These are phyloP conservation scores for Argyrosomus japonicus DNA, from an alignment of 2,113 vertebrate species.

Conservation along the genomic window DNA sequence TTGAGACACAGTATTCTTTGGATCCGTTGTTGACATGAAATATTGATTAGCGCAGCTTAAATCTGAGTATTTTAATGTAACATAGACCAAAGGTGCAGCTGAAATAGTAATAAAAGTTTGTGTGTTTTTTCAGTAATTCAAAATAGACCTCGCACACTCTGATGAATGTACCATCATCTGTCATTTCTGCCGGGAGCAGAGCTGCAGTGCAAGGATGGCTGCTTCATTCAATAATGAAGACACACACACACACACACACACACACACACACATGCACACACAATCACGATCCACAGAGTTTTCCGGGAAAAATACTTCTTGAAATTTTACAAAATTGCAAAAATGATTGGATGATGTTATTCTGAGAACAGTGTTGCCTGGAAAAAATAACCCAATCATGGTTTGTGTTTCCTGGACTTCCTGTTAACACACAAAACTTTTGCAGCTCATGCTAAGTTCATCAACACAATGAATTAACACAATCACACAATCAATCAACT, in stretches of 20 bases:
- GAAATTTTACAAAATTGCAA: slow-evolving; percentile 1
- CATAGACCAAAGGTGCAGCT: no score
- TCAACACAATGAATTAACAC: not conserved
- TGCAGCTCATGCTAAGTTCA: not conserved
- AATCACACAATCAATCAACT: not conserved
- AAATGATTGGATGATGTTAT: not conserved
- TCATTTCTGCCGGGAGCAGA: not conserved
- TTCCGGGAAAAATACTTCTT: not conserved
- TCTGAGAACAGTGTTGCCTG: not conserved
- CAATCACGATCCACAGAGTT: not conserved
- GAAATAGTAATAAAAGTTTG: not conserved
- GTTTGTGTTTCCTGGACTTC: not conserved
- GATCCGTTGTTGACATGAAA: not conserved
- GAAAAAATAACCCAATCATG: slow-evolving; percentile 4
- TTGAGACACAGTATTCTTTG: no score
- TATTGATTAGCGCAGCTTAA: not conserved
- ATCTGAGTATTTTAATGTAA: not conserved
- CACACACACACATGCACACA: not conserved
- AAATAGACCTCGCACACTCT: not conserved
- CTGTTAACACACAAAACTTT: not conserved
- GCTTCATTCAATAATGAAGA: not conserved
- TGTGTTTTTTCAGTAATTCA: not conserved
- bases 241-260: not conserved
- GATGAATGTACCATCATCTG: not conserved
- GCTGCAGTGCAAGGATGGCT: not conserved